A percentile compares a stretch with the other conserved stretches of the same genome.
These are phyloP conservation scores for Holocentrus rufus DNA, from an alignment of 2,797 vertebrate genomes.

Conservation along the genomic window DNA sequence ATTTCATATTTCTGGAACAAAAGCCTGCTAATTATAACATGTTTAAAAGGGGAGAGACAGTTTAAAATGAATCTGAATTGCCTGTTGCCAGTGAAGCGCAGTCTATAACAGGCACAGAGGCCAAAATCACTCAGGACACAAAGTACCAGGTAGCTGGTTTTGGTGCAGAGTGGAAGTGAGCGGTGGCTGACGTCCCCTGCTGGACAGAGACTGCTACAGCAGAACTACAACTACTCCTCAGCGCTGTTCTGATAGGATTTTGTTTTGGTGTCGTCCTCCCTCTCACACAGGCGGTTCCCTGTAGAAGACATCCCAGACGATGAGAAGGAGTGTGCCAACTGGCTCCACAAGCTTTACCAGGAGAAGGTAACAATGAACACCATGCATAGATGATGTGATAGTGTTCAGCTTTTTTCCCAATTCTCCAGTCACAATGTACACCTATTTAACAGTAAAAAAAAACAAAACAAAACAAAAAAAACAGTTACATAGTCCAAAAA, in stretches of 20 bases:
- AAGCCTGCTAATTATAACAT: neutral
- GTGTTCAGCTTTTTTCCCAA: too few species aligned
- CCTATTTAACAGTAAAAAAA: too few species aligned
- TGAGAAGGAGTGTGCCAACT: slow-evolving; percentile 91
- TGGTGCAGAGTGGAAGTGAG: neutral
- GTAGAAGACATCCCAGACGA: slow-evolving; percentile 94
- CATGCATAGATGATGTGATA: too few species aligned
- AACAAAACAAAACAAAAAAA: too few species aligned
- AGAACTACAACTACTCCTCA: neutral
- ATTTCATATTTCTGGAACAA: too few species aligned
- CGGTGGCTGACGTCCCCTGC: slow-evolving; percentile 33
- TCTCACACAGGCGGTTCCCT: slow-evolving; percentile 88
- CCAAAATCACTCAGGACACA: neutral
- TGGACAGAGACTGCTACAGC: slow-evolving; percentile 36
- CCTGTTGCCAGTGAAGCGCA: neutral
- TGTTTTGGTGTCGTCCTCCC: slow-evolving; percentile 1
- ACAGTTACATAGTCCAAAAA: too few species aligned
- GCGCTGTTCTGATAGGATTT: neutral
- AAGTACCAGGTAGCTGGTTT: neutral
- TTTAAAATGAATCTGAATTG: neutral
- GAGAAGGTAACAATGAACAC: slow-evolving; percentile 87
- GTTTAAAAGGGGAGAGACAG: neutral
- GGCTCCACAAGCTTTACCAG: slow-evolving; percentile 98
- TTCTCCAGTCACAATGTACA: too few species aligned
- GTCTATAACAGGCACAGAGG: neutral